Percentiles rank a stretch among this genome's conserved stretches.
Conservation (phyloP, 2,113 vertebrate genomes). For the Carlito syrichta region DNA sequence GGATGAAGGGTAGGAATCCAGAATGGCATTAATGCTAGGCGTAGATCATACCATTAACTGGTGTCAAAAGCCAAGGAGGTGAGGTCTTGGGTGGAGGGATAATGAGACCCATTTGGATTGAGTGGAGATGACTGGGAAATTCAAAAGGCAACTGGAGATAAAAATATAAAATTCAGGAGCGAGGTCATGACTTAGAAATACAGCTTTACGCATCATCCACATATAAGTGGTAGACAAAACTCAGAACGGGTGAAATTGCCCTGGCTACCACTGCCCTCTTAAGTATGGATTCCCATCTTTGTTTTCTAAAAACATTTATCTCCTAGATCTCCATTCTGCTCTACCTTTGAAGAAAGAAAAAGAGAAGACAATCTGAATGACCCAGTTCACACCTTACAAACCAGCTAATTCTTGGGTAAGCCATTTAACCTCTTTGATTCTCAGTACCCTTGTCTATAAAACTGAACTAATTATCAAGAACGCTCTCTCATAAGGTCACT, state of each 20-base stretch:
- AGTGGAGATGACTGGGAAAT: not conserved
- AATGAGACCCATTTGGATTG: not conserved
- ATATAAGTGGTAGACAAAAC: not conserved
- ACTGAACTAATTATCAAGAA: not conserved
- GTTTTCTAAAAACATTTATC: not conserved
- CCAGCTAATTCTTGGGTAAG: not conserved
- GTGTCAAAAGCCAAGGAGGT: not conserved
- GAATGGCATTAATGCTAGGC: accelerated
- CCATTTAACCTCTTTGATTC: not conserved
- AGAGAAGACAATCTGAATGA: not conserved
- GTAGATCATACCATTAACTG: not conserved
- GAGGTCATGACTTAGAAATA: not conserved
- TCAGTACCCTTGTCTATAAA: not conserved
- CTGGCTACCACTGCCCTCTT: not conserved
- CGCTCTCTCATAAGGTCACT: not conserved
- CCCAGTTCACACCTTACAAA: not conserved
- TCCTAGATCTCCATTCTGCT: not conserved
- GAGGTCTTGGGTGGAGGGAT: not conserved
- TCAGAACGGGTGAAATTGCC: not conserved
- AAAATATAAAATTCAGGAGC: not conserved
- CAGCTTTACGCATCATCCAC: not conserved
- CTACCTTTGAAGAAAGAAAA: not conserved
- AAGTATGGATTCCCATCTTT: not conserved
- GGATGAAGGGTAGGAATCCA: not conserved
- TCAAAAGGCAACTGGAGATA: not conserved